Conservation (phyloP, 2,113 vertebrate species). For the Pteropus alecto region DNA sequence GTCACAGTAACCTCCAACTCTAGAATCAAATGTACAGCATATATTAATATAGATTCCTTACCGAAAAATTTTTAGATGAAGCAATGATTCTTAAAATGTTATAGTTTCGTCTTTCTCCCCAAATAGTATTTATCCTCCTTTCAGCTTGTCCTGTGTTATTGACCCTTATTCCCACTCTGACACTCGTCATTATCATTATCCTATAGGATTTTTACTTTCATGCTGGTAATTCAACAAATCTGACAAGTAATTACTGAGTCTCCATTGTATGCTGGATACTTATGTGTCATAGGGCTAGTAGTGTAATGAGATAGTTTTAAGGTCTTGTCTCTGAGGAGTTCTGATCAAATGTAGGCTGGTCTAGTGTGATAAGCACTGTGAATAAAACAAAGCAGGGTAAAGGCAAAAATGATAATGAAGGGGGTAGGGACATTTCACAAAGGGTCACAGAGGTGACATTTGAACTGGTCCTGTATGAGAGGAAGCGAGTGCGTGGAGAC, state of each 20-base stretch:
- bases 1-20: not conserved
- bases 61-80: not conserved
- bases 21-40: not conserved
- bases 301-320: not conserved
- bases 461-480: not conserved
- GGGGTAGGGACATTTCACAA: accelerated
- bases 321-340: not conserved
- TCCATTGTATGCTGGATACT: not conserved
- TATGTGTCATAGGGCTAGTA: not conserved
- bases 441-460: not conserved
- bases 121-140: not conserved
- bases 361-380: not conserved
- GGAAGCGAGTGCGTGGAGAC: not conserved
- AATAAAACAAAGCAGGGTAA: not conserved
- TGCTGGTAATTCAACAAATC: not conserved
- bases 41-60: not conserved
- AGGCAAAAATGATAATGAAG: not conserved
- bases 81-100: not conserved
- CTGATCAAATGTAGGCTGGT: not conserved
- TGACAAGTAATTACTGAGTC: not conserved
- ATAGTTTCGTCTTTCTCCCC: not conserved
- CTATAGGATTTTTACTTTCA: not conserved
- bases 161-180: not conserved
- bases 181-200: not conserved
- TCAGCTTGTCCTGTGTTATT: not conserved